These are phyloP conservation scores for Epistrophe eligans DNA, from an alignment of 2,888 invertebrate species.

Conservation along the genomic window DNA sequence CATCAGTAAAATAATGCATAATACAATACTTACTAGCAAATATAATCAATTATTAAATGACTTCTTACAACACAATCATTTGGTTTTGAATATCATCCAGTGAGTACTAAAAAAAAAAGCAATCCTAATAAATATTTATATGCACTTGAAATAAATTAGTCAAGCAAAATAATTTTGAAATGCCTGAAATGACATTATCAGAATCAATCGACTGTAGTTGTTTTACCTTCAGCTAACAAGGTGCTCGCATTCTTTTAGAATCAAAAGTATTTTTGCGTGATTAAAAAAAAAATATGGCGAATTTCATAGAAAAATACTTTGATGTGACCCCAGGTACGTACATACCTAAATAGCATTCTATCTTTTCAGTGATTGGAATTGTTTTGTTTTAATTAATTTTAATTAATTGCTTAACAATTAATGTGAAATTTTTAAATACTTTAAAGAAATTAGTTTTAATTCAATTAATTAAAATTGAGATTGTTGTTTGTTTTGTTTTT, in stretches of 20 bases:
- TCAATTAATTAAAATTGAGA: neutral
- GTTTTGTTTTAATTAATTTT: neutral
- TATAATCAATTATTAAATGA: neutral
- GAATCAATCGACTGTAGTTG: neutral
- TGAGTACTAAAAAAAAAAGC: neutral
- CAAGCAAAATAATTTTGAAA: neutral
- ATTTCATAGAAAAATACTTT: conserved; percentile 31
- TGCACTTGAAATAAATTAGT: conserved; percentile 2
- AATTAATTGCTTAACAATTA: too few relatives aligned
- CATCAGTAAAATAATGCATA: too few relatives aligned
- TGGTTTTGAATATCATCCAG: neutral
- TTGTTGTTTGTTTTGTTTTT: neutral
- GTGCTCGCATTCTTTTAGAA: neutral
- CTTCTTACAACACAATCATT: neutral
- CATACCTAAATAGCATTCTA: neutral
- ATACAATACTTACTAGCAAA: too few relatives aligned
- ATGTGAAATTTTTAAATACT: neutral
- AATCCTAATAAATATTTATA: conserved; percentile 4
- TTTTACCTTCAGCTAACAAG: neutral
- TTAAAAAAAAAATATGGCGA: conserved; percentile 6
- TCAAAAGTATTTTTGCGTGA: neutral
- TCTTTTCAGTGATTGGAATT: neutral
- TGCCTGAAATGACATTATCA: neutral
- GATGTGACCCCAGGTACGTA: conserved; percentile 31
- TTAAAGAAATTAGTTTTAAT: neutral